Evolutionary conservation across 2,113 vertebrate genomes (phyloP), one percentile per base, ranked within the genome.

Genomic region (Phalacrocorax pelagicus): DNA sequence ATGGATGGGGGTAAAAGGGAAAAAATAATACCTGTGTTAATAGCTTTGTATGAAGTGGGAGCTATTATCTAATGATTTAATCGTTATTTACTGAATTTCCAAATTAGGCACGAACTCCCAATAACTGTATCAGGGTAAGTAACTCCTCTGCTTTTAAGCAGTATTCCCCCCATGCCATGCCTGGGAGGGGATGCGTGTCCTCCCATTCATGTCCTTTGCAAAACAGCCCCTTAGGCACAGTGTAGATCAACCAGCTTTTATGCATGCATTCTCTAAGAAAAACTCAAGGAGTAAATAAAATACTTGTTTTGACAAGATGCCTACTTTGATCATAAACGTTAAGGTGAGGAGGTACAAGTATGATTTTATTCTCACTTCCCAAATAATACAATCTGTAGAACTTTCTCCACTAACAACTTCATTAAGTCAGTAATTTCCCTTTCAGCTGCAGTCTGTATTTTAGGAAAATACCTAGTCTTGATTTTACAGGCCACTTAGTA

Each of bases 201-300:
- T 90, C 80, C 49, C 3, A 15, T 49, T 89, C 61, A 3, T 51
- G 24, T 93, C 46, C 27, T 88, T 88, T 81, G 85, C 75, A 86
- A 70, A 94, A 70, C 34, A 88, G 63, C 71, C 47, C 72, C 34
- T 78, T 62, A 22, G 86, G 90, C 90, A 78, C 13, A 47, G 32
- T 51, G 51, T 36, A 73, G 73, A 73, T 92, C 71, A 92, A 21
- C 63, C 86, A n/a, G 24, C 4, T 86, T 94, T 83, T 71, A 67
- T 81, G 88, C 29, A 75, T 88, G n/a, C 63, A 55, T 92, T 81
- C 38, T 74, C 20, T 73, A 74, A 63, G 49, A 55, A 74, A 86
- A 88, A 32, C 27, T 77, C 34, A 77, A 92, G n/a, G 54, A 85
- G 18, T 83, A 90, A 93, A 88, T 42, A 90, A 94, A 95, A 62